A percentile compares a stretch with the other conserved stretches of the same genome.
phyloP scores from a whole-genome alignment of 2,113 vertebrate species.

The Platichthys stellatus region DNA sequence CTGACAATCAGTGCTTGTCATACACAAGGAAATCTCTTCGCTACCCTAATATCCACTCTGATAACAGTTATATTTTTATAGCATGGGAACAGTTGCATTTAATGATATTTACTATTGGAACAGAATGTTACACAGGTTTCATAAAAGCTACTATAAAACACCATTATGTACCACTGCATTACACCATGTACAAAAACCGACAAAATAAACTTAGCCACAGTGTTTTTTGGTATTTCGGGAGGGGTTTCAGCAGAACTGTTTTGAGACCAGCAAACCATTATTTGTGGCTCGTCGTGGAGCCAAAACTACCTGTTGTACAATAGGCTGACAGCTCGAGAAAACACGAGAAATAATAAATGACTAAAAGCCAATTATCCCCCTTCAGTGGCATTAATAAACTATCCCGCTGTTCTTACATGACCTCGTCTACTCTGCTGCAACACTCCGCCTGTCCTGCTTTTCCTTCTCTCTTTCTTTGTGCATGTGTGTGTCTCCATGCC shows the following conservation, averaged over 20 bases:
- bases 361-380: slow-evolving; percentile 57
- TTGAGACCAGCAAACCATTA: slow-evolving; percentile 21
- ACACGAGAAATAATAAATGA: slow-evolving; percentile 61
- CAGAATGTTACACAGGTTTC: background rate
- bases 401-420: slow-evolving; percentile 67
- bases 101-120: background rate
- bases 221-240: background rate
- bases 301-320: slow-evolving; percentile 66
- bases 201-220: slow-evolving; percentile 21
- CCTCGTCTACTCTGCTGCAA: slow-evolving; percentile 64
- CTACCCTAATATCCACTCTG: background rate
- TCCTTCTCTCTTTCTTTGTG: slow-evolving; percentile 40
- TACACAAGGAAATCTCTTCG: background rate
- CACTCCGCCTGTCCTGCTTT: slow-evolving; percentile 67
- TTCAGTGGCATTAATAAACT: slow-evolving; percentile 64
- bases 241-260: background rate
- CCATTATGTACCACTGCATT: slow-evolving; percentile 13
- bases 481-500: slow-evolving; percentile 43
- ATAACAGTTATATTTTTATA: background rate
- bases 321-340: slow-evolving; percentile 39
- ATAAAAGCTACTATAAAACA: slow-evolving; percentile 6
- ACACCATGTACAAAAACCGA: background rate
- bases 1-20: background rate
- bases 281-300: slow-evolving; percentile 33
- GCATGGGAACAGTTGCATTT: background rate